Base-by-base conservation (phyloP, 2,113 vertebrate species). In the Vulpes vulpes region DNA sequence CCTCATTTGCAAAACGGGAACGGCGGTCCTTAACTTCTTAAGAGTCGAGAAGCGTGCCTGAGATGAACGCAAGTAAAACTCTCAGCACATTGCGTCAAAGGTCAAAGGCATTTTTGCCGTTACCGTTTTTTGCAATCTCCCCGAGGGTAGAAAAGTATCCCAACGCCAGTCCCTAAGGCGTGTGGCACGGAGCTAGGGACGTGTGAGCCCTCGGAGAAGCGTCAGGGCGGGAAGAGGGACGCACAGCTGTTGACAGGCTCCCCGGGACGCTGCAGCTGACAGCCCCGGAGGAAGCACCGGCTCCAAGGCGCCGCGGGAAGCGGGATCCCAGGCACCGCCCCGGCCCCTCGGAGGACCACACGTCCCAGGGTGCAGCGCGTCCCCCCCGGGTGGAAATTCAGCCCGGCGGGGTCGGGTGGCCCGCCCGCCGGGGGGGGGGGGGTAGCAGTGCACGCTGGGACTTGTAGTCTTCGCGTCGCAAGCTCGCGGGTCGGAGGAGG, bases 401-500 rank as follows among this genome's bases (percentile, higher is more conserved):
- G 20, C 17, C 15, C 4, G 5, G 57, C 30, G 5, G 30, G 38
- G 16, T 6, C 1, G 0, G 14, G 2, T 2, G 0, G 30, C 14
- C 15, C 3, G n/a, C 32, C 64, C 0, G 20, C 86, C 11, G 32
- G 30, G 82, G 32, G 73, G 19, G 57, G n/a, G 32, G 25, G 82
- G 32, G 73, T 19, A 65, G n/a, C 88, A 1, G 81, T 55, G 98
- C 88, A 94, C 51, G 10, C 78, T 60, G 98, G 98, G 96, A 97
- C 2, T 0, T 3, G 98, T 94, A 97, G 98, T 98, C 78, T 43
- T 8, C 69, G 11, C 32, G 38, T 10, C 49, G 51, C 62, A 22
- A 78, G 78, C 51, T 86, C 51, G 9, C 53, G 0, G 86, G 25
- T 22, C 23, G 9, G 57, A 85, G 96, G 82, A 4, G 82, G 38